Percentiles rank a stretch among this genome's conserved stretches.
Conservation (phyloP, 1,140 invertebrate genomes). For the Varroa destructor region DNA sequence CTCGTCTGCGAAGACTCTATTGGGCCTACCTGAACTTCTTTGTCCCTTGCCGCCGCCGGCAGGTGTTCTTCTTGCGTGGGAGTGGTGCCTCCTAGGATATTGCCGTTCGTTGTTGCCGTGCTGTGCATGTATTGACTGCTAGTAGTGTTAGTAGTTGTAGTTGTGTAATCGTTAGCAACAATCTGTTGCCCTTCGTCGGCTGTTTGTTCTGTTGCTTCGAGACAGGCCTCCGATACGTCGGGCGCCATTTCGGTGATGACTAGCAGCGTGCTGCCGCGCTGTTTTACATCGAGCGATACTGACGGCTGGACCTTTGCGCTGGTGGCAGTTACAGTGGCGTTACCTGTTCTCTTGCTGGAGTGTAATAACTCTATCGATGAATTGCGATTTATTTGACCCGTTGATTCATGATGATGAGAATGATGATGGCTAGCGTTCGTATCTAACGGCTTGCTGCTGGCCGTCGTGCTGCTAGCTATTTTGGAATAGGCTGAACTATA, state of each 20-base stretch:
- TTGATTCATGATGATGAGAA: too few relatives aligned
- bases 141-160: too few relatives aligned
- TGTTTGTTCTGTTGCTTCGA: slow-evolving; percentile 9
- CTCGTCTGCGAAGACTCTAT: too few relatives aligned
- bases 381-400: background rate
- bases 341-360: background rate
- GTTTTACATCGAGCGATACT: slow-evolving; percentile 17
- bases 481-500: too few relatives aligned
- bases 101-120: slow-evolving; percentile 47
- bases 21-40: too few relatives aligned
- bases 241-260: slow-evolving; percentile 9
- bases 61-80: too few relatives aligned
- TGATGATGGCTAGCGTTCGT: too few relatives aligned
- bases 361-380: slow-evolving; percentile 9
- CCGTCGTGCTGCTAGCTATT: too few relatives aligned
- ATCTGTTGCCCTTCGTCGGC: background rate
- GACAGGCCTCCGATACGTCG: slow-evolving; percentile 6
- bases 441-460: too few relatives aligned
- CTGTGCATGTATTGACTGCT: slow-evolving; percentile 42
- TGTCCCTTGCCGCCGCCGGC: too few relatives aligned
- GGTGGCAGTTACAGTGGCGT: slow-evolving; percentile 30
- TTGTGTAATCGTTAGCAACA: background rate
- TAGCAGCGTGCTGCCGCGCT: slow-evolving; percentile 7
- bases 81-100: too few relatives aligned
- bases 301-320: slow-evolving; percentile 15